Conservation (phyloP, 2,113 vertebrate genomes). For the Lontra canadensis region DNA sequence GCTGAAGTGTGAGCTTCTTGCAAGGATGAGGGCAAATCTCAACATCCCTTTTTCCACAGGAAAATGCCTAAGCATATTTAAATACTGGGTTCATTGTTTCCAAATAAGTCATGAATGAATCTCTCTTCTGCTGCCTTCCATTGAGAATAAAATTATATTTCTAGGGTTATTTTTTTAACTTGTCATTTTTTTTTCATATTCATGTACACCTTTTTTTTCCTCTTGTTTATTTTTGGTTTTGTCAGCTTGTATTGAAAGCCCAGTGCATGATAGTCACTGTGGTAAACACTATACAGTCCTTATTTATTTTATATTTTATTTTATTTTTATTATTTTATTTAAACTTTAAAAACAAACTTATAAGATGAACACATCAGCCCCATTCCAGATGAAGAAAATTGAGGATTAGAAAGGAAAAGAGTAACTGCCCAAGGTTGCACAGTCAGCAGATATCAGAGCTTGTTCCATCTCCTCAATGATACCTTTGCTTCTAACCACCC, state of each 20-base stretch:
- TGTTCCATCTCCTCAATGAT: neutral
- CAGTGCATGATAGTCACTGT: neutral
- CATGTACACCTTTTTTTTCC: neutral
- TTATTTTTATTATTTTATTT: neutral
- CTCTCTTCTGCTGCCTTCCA: neutral
- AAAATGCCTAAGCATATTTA: neutral
- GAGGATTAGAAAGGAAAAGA: neutral
- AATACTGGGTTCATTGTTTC: neutral
- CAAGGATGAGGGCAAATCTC: neutral
- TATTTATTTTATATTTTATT: no score
- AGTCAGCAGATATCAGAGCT: neutral
- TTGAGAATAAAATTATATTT: neutral
- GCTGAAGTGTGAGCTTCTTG: neutral
- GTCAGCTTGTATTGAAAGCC: neutral
- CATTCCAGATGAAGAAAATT: neutral
- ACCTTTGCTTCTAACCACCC: neutral
- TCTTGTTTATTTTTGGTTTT: neutral
- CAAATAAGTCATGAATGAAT: neutral
- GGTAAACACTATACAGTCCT: neutral
- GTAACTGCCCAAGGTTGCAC: neutral
- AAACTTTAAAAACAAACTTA: neutral
- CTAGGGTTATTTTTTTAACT: neutral
- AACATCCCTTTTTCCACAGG: neutral
- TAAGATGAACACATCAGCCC: neutral
- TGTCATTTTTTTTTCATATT: neutral